A percentile compares a stretch with the other conserved stretches of the same genome.
Conservation (phyloP, 35 echinoderm and acorn worm genomes). For the Holothuria glaberrima region DNA sequence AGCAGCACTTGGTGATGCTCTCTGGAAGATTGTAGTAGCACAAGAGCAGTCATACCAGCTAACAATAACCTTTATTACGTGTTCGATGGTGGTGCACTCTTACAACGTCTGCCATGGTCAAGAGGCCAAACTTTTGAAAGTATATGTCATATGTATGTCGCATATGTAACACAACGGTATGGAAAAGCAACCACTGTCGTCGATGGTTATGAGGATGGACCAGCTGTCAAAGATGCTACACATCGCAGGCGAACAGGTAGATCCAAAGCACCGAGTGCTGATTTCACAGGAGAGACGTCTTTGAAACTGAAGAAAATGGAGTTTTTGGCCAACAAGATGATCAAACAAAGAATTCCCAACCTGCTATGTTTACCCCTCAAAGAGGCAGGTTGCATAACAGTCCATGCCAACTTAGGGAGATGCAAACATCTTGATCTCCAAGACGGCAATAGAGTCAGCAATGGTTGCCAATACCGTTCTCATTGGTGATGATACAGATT, state of each 20-base stretch:
- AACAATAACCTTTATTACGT: background rate
- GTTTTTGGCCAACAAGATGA: constrained; percentile 63
- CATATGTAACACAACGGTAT: constrained; percentile 59
- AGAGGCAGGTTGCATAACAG: constrained; percentile 36
- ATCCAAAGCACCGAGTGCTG: constrained; percentile 46
- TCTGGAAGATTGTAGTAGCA: background rate
- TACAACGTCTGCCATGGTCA: constrained; percentile 57
- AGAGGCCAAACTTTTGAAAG: constrained; percentile 50
- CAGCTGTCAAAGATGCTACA: constrained; percentile 8
- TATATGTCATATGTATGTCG: constrained; percentile 50
- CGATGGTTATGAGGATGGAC: constrained; percentile 71
- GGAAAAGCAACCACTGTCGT: constrained; percentile 64
- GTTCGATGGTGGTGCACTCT: constrained; percentile 26
- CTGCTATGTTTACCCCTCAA: constrained; percentile 24
- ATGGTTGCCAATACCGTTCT: constrained; percentile 33
- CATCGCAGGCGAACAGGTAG: constrained; percentile 41
- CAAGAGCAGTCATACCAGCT: background rate
- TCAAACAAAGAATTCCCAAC: constrained; percentile 58
- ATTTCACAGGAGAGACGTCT: constrained; percentile 49
- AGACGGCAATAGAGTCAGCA: constrained; percentile 68
- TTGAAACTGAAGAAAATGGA: constrained; percentile 51
- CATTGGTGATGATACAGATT: constrained; percentile 65
- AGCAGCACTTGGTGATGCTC: constrained; percentile 21
- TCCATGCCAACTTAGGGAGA: constrained; percentile 64
- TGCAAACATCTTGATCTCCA: constrained; percentile 59